A percentile compares a stretch with the other conserved stretches of the same genome.
phyloP scores from a whole-genome alignment of 2,888 invertebrate species.

The Xestobium rufovillosum region DNA sequence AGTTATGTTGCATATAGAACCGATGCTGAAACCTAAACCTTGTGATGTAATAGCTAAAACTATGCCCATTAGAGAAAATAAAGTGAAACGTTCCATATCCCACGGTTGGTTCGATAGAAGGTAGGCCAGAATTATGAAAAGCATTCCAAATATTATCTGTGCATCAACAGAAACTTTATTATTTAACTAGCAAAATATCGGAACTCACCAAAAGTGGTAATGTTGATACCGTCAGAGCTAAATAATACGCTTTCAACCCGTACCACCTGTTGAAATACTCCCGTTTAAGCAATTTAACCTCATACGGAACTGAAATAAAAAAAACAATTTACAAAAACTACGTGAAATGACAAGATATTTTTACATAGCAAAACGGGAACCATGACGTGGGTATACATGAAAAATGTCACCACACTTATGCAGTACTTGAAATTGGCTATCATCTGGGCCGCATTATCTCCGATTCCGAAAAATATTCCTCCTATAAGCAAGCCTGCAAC shows the following conservation, averaged over 20 bases:
- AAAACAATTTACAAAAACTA: conserved; percentile 1
- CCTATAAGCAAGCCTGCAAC: conserved; percentile 49
- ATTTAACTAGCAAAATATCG: not conserved
- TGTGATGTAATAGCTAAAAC: conserved; percentile 62
- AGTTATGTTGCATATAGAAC: conserved; percentile 51
- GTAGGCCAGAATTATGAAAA: conserved; percentile 49
- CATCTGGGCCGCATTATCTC: conserved; percentile 50
- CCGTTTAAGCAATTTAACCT: conserved; percentile 51
- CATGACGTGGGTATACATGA: conserved; percentile 58
- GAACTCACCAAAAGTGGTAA: conserved; percentile 51
- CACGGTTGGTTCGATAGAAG: conserved; percentile 59
- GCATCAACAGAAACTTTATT: not conserved
- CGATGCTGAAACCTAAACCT: conserved; percentile 64
- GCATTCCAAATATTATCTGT: conserved; percentile 45
- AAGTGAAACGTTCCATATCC: conserved; percentile 53
- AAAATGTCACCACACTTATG: conserved; percentile 52
- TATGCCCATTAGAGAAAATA: conserved; percentile 52
- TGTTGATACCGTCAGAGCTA: conserved; percentile 49
- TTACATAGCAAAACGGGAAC: conserved; percentile 54
- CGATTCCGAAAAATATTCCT: conserved; percentile 50
- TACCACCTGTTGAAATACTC: conserved; percentile 65
- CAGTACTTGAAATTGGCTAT: conserved; percentile 56
- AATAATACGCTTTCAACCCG: conserved; percentile 55
- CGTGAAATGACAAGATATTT: conserved; percentile 35
- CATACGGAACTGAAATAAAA: conserved; percentile 50